A percentile compares a stretch with the other conserved stretches of the same genome.
These are phyloP conservation scores for Gandaritis pyraliata DNA, from an alignment of 2,888 invertebrate species.

Conservation along the genomic window DNA sequence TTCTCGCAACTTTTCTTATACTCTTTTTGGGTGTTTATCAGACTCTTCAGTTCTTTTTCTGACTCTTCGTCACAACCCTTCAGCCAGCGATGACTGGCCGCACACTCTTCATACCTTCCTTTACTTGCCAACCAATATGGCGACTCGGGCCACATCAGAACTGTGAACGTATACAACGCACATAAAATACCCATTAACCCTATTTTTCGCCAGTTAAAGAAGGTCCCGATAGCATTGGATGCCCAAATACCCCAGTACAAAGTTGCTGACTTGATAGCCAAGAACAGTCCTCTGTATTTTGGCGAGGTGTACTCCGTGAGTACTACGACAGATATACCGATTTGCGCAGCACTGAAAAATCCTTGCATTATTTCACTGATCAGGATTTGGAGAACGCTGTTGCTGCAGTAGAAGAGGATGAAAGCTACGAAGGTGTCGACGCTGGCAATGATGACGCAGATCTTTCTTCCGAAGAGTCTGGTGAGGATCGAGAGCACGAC, in stretches of 20 bases:
- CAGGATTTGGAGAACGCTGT: slow-evolving; percentile 43
- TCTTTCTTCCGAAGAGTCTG: slow-evolving; percentile 44
- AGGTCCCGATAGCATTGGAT: slow-evolving; percentile 51
- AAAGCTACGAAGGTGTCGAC: slow-evolving; percentile 39
- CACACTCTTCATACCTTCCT: slow-evolving; percentile 51
- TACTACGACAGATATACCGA: slow-evolving; percentile 40
- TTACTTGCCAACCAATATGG: slow-evolving; percentile 59
- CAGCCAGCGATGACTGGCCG: slow-evolving; percentile 49
- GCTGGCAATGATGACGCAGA: slow-evolving; percentile 21
- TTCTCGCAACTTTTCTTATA: slow-evolving; percentile 30
- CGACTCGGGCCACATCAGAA: slow-evolving; percentile 51
- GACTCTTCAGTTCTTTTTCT: slow-evolving; percentile 49
- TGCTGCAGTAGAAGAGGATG: slow-evolving; percentile 44
- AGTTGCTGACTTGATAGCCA: slow-evolving; percentile 48
- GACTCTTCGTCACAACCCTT: slow-evolving; percentile 51
- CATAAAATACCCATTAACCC: slow-evolving; percentile 40
- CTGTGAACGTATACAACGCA: slow-evolving; percentile 33
- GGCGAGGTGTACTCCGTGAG: slow-evolving; percentile 53
- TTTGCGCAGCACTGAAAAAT: slow-evolving; percentile 46
- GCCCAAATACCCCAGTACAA: slow-evolving; percentile 51
- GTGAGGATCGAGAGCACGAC: slow-evolving; percentile 42
- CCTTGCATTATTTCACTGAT: slow-evolving; percentile 46
- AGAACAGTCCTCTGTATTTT: slow-evolving; percentile 50
- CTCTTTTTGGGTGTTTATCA: slow-evolving; percentile 48
- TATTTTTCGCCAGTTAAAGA: slow-evolving; percentile 50